Evolutionary conservation across 2,888 invertebrate genomes (phyloP).

Genomic region (Dendrolimus pini): DNA sequence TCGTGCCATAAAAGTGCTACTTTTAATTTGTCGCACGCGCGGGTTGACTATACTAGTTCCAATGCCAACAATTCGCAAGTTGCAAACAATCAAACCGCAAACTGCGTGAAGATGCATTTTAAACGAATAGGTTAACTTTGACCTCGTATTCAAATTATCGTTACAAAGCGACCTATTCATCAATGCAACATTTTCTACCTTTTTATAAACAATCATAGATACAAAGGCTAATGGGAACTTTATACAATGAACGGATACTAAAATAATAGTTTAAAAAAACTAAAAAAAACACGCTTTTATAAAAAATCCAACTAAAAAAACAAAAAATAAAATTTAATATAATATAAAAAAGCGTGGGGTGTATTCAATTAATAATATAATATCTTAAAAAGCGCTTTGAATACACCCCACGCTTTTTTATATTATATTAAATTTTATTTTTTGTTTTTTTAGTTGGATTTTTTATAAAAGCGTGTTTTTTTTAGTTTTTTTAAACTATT

Average conservation of each 20-base stretch:
- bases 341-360: too few relatives aligned
- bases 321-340: too few relatives aligned
- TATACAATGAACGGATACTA: conserved; percentile 61
- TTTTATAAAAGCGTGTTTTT: too few relatives aligned
- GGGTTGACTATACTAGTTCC: conserved; percentile 1
- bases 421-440: too few relatives aligned
- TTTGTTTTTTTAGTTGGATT: too few relatives aligned
- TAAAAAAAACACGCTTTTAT: too few relatives aligned
- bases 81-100: conserved; percentile 6
- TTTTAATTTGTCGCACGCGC: background rate
- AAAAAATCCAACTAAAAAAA: too few relatives aligned
- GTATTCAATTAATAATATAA: too few relatives aligned
- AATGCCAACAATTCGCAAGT: conserved; percentile 7
- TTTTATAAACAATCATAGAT: conserved; percentile 23
- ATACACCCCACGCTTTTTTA: too few relatives aligned
- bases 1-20: background rate
- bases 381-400: too few relatives aligned
- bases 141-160: conserved; percentile 41
- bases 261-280: too few relatives aligned
- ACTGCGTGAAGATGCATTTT: conserved; percentile 11
- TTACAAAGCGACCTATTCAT: conserved; percentile 24
- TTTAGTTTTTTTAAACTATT: too few relatives aligned
- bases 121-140: conserved; percentile 28
- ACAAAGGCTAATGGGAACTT: conserved; percentile 19
- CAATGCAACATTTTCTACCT: conserved; percentile 25